Evolutionary conservation across 2,113 vertebrate genomes (phyloP).

Genomic region (Hemiscyllium ocellatum): DNA sequence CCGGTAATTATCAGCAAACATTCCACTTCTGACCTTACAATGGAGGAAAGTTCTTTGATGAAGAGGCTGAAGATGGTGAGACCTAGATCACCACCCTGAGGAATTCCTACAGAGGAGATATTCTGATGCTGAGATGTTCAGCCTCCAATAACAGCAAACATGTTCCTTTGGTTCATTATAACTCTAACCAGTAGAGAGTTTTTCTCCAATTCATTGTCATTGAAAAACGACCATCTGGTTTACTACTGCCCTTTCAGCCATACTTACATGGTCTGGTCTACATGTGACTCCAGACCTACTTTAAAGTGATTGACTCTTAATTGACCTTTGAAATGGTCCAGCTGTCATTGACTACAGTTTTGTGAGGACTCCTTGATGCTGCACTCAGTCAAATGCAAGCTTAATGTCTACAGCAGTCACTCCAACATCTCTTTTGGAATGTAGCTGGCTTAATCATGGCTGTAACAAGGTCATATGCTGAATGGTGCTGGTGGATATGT

Average conservation of each 20-base stretch:
- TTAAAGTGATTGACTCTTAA: no score
- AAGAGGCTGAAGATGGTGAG: not conserved
- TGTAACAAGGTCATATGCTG: no score
- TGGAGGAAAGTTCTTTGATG: not conserved
- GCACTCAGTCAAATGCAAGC: not conserved
- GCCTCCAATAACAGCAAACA: not conserved
- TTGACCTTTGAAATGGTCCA: no score
- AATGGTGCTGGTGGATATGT: not conserved
- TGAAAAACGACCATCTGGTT: no score
- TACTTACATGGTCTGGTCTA: no score
- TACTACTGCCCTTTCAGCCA: no score
- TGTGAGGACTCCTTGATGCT: not conserved
- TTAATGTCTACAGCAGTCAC: not conserved
- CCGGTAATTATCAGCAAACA: not conserved
- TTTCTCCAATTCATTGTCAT: no score
- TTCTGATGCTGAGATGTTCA: not conserved
- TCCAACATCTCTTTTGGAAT: not conserved
- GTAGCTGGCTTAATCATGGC: not conserved
- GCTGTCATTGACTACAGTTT: not conserved
- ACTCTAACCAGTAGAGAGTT: not conserved
- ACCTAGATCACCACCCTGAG: no score
- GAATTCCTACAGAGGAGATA: not conserved
- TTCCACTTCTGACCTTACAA: not conserved
- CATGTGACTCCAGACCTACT: no score
- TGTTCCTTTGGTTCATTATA: not conserved